Evolutionary conservation across 1,140 invertebrate genomes (phyloP), one percentile per base, ranked within the genome.

Genomic region (Caenorhabditis latens): DNA sequence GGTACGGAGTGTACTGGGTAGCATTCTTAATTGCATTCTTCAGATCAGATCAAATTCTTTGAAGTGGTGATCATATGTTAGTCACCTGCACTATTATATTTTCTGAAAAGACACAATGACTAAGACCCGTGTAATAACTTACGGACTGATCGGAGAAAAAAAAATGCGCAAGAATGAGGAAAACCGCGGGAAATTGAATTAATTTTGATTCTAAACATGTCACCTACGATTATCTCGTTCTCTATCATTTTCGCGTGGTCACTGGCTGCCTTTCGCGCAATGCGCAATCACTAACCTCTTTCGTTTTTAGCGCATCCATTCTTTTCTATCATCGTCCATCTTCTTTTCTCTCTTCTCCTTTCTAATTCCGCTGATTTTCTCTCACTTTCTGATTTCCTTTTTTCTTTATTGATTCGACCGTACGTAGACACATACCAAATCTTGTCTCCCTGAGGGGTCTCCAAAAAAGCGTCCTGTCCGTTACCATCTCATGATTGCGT

Each of bases 351-450:
- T 24, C 9, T 40, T 79, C 24, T 24, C 19, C 8, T 50, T 79
- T 79, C 46, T 48, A 50, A 53, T 79, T 79, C 71, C n/a, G 46
- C 19, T 79, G 71, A 79, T 79, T 79, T 79, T 79, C 71, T 79
- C 46, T 50, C 46, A 79, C 71, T 79, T 79, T 79, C 71, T 79
- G 71, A 79, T 79, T 79, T 46, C 46, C 19, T 48, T 50, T 32
- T 50, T 48, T 50, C 46, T 79, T 7, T 50, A 79, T 50, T 79
- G 71, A 53, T 50, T 79, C 11, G 65, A 43, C 65, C 24, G 32
- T 53, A 53, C 13, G n/a, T 79, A 50, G 71, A 50, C 71, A 79
- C 71, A 50, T 50, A 79, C 46, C 40, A n/a, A 79, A 79, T 79
- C 43, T 71, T 42, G 32, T 32, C 50, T 53, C 50, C 21, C 43